phyloP scores from a whole-genome alignment of 2,797 vertebrate genomes.

The Podarcis lilfordi region DNA sequence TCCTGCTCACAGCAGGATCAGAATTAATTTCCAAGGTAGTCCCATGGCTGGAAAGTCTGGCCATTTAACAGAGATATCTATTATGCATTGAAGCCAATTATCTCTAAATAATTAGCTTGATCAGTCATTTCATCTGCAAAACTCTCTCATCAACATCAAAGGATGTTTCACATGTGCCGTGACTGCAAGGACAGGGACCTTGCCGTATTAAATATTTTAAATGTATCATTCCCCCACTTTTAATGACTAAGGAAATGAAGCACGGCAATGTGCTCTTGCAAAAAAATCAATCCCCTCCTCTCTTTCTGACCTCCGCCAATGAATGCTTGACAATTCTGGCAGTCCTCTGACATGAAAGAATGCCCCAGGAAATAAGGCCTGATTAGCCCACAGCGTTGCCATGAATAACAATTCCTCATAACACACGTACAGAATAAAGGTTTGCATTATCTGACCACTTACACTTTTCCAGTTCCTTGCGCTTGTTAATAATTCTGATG shows the following conservation, averaged over 20 bases:
- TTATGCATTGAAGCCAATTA: conserved; percentile 42
- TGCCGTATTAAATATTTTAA: conserved; percentile 61
- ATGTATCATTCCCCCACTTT: conserved; percentile 45
- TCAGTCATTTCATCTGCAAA: conserved; percentile 56
- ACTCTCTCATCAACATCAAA: conserved; percentile 49
- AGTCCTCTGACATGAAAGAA: conserved; percentile 41
- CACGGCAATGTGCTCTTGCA: conserved; percentile 28
- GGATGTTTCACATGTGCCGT: conserved; percentile 35
- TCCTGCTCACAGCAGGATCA: neutral
- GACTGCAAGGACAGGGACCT: conserved; percentile 48
- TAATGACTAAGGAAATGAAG: conserved; percentile 59
- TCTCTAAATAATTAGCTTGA: conserved; percentile 12
- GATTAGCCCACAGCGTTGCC: conserved; percentile 38
- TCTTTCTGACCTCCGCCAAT: conserved; percentile 34
- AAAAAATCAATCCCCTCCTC: conserved; percentile 44
- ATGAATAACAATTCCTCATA: conserved; percentile 42
- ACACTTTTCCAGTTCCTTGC: neutral
- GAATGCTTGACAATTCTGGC: conserved; percentile 43
- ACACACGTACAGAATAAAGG: conserved; percentile 21
- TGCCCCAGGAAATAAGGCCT: conserved; percentile 44
- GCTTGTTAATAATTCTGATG: neutral
- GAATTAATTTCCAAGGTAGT: neutral
- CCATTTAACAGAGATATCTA: neutral
- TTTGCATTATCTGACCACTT: conserved; percentile 42
- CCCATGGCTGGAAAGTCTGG: neutral